Percentiles rank a stretch among this genome's conserved stretches.
Evolutionary conservation across 2,888 invertebrate genomes (phyloP).

Genomic region (Fragum fragum): DNA sequence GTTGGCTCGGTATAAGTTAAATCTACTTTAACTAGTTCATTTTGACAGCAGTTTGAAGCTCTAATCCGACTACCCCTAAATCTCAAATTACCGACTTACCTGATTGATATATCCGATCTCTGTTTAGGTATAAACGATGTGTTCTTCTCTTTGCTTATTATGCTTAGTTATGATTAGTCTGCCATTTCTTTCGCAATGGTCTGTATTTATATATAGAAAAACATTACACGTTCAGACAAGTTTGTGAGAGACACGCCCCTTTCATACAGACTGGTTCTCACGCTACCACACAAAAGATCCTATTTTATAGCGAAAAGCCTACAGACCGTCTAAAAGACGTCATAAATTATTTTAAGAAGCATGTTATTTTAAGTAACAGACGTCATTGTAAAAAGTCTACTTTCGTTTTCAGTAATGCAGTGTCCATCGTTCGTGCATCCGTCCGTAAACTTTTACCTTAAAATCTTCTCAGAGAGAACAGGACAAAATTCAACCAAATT

Average conservation of each 20-base stretch:
- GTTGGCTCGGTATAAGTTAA: too few species aligned
- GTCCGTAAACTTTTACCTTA: too few species aligned
- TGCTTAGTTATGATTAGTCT: too few species aligned
- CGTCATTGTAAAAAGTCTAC: background rate
- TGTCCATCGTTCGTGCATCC: too few species aligned
- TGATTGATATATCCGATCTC: background rate
- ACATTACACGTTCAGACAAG: conserved; percentile 15
- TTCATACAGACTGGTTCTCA: background rate
- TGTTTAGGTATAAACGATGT: background rate
- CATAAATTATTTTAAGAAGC: conserved; percentile 10
- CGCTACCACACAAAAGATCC: background rate
- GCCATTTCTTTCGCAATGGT: background rate
- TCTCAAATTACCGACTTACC: too few species aligned
- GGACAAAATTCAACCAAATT: too few species aligned
- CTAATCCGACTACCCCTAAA: too few species aligned
- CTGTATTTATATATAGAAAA: background rate
- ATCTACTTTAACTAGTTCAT: too few species aligned
- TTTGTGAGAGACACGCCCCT: conserved; percentile 13
- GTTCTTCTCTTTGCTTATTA: background rate
- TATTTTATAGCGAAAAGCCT: background rate
- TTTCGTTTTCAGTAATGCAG: background rate
- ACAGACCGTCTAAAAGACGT: conserved; percentile 16
- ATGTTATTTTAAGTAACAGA: conserved; percentile 29
- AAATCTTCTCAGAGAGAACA: too few species aligned
- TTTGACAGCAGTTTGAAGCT: too few species aligned